Evolutionary conservation across 2,797 vertebrate genomes (phyloP).

Genomic region (Tapirus indicus): DNA sequence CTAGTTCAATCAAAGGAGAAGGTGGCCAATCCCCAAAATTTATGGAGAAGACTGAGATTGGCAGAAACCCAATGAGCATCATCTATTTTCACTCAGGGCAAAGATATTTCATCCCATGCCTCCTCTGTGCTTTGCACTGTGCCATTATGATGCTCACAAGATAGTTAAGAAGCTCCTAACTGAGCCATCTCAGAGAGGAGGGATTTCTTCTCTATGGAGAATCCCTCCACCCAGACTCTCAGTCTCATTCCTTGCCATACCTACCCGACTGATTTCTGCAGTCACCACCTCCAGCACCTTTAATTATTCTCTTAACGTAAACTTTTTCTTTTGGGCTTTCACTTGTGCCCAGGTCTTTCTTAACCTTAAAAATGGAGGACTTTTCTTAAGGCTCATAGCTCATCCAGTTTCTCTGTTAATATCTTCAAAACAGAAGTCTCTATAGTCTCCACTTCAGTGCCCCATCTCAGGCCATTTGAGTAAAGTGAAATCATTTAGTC

Average conservation of each 20-base stretch:
- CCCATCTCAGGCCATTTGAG: neutral
- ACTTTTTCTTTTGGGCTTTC: neutral
- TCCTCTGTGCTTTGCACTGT: neutral
- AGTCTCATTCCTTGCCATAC: neutral
- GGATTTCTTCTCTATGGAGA: neutral
- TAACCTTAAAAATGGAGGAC: neutral
- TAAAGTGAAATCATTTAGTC: neutral
- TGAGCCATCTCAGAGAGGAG: neutral
- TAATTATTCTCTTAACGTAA: neutral
- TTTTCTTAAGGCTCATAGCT: neutral
- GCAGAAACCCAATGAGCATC: neutral
- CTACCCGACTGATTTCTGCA: neutral
- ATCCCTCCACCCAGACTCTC: neutral
- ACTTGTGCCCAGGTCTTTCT: neutral
- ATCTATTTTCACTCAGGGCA: neutral
- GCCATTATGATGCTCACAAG: neutral
- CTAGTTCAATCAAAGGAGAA: neutral
- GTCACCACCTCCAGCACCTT: neutral
- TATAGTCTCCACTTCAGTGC: no score
- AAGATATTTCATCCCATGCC: neutral
- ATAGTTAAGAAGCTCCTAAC: neutral
- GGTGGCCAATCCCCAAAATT: neutral
- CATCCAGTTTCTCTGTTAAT: neutral
- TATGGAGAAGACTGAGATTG: neutral
- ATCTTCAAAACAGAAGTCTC: neutral